Evolutionary conservation across 2,888 invertebrate species (phyloP), one percentile per base, ranked within the genome.

Genomic region (Temnothorax unifasciatus): DNA sequence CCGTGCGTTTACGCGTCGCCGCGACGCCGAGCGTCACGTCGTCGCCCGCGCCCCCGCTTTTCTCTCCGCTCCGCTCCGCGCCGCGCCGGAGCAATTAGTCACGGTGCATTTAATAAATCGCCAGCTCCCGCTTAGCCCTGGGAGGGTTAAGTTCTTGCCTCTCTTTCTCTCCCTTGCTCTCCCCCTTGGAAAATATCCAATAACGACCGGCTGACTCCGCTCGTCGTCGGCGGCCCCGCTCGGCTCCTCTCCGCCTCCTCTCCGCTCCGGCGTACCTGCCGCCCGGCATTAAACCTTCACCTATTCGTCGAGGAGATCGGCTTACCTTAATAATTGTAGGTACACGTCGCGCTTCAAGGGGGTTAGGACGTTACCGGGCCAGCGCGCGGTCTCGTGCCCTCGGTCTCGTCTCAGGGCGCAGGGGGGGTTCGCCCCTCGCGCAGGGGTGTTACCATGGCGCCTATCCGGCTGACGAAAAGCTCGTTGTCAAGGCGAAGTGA

Each of bases 301-400:
- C 91, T 90, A 90, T 86, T 91, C 90, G 89, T 86, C 87, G 85
- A 86, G 85, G 88, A 93, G 93, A 94, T 94, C 94, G 93, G 94
- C 94, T 94, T 94, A 94, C 94, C 94, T 94, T 94, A 93, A 94
- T 94, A 94, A 94, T 90, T 90, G 92, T 86, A 89, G 90, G 91
- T 90, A 90, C 90, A 91, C 87, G 89, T 79, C 86, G 84, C 77
- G 68, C 66, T 88, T 83, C 74, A 85, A 86, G 89, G 90, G 88
- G 88, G 90, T 89, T 89, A 90, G 68, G 61, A 82, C 87, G 87
- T 87, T 88, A 90, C 89, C 61, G 82, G 89, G 89, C 88, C 89
- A 87, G 76, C 71, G 79, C 71, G 66, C 15, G 29, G 29, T 29
- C 29, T 44, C 86, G 85, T 85, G 85, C 50, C 59, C 29, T 54